phyloP scores from a whole-genome alignment of 2,888 invertebrate genomes.

The Lacanobia wlatinum region DNA sequence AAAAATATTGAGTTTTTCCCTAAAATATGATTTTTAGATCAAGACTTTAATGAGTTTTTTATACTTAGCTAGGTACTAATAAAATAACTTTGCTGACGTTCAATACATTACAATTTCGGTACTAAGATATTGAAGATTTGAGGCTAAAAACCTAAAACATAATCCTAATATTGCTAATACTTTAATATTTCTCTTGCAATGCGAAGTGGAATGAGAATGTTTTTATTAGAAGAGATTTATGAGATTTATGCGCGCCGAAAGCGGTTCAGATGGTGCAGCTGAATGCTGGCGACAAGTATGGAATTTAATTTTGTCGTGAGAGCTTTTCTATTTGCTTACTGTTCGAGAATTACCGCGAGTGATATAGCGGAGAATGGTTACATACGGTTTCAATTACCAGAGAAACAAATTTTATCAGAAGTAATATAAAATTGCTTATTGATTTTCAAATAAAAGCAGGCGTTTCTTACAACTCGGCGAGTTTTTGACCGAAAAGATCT shows the following conservation, averaged over 20 bases:
- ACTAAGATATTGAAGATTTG: constrained; percentile 38
- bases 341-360: constrained; percentile 47
- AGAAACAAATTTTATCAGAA: background rate
- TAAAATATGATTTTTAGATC: constrained; percentile 13
- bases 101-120: constrained; percentile 29
- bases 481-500: background rate
- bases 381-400: constrained; percentile 18
- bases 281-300: constrained; percentile 76
- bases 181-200: constrained; percentile 68
- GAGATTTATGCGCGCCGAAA: constrained; percentile 72
- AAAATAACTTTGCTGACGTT: constrained; percentile 31
- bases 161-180: constrained; percentile 60
- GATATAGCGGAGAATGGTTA: constrained; percentile 35
- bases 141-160: background rate
- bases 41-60: constrained; percentile 32
- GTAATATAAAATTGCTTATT: background rate
- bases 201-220: constrained; percentile 71
- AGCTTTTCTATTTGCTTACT: constrained; percentile 64
- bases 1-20: constrained; percentile 1
- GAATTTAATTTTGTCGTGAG: constrained; percentile 80
- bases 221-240: constrained; percentile 76
- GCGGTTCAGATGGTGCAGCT: constrained; percentile 75
- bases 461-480: background rate
- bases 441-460: background rate
- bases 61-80: constrained; percentile 13